Evolutionary conservation across 2,797 vertebrate genomes (phyloP).

Genomic region (Squalus acanthias): DNA sequence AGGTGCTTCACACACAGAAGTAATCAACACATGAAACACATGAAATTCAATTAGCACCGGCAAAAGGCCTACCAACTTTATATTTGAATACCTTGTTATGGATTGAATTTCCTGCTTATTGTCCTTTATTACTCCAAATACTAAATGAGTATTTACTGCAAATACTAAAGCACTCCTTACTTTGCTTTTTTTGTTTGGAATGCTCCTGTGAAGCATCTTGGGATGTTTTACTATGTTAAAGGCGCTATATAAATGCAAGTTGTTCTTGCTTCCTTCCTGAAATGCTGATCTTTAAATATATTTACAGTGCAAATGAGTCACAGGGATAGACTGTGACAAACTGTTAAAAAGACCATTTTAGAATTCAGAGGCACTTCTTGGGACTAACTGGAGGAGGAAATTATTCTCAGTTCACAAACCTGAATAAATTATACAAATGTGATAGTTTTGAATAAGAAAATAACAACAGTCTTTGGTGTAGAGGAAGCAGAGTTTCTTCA

Average conservation of each 20-base stretch:
- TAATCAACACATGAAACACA: not conserved
- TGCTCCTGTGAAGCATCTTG: not conserved
- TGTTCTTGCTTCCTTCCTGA: not conserved
- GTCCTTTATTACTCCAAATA: not conserved
- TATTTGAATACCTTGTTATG: not conserved
- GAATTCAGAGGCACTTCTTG: not conserved
- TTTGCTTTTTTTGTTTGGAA: not conserved
- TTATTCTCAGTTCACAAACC: not conserved
- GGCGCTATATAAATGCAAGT: not conserved
- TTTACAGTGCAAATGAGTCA: not conserved
- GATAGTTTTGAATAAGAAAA: not conserved
- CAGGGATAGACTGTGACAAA: not conserved
- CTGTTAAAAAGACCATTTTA: constrained; percentile 1
- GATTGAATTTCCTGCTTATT: not conserved
- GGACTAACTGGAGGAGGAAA: not conserved
- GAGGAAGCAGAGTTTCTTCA: not conserved
- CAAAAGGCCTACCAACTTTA: not conserved
- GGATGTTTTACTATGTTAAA: not conserved
- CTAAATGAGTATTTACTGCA: not conserved
- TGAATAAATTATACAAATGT: not conserved
- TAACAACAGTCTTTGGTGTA: not conserved
- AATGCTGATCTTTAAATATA: not conserved
- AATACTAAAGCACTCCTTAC: not conserved
- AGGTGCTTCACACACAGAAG: not conserved
- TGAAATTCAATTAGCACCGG: not conserved